These are phyloP conservation scores for Phaenicophaeus curvirostris DNA, from an alignment of 2,797 vertebrate species.

Conservation along the genomic window DNA sequence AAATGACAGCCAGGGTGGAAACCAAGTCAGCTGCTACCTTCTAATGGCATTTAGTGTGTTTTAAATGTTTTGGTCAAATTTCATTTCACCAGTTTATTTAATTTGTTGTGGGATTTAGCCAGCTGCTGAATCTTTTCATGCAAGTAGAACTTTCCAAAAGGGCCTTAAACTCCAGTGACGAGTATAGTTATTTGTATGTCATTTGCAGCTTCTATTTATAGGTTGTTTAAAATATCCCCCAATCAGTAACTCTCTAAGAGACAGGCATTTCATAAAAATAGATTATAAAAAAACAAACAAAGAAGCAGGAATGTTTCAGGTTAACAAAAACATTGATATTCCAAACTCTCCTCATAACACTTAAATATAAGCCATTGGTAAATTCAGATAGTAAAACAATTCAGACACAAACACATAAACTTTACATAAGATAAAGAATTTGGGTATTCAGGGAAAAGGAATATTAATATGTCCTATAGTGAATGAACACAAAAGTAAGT, in stretches of 20 bases:
- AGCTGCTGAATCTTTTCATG: not conserved
- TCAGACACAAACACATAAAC: not conserved
- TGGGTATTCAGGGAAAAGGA: not conserved
- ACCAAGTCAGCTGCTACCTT: not conserved
- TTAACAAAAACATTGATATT: slow-evolving; percentile 17
- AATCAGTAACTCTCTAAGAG: slow-evolving; percentile 39
- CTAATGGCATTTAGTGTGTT: not conserved
- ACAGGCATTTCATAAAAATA: slow-evolving; percentile 43
- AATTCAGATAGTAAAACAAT: not conserved
- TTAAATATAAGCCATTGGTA: not conserved
- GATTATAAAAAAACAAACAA: slow-evolving; percentile 23
- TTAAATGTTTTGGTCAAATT: not conserved
- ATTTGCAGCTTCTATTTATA: slow-evolving; percentile 50
- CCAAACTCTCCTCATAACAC: not conserved
- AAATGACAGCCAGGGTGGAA: not conserved
- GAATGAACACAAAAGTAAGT: not conserved
- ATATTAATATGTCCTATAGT: not conserved
- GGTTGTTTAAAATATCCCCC: slow-evolving; percentile 46
- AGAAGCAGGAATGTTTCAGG: not conserved
- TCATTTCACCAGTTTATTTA: not conserved
- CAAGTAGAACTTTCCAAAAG: slow-evolving; percentile 27
- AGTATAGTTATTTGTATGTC: slow-evolving; percentile 47
- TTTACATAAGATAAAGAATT: not conserved
- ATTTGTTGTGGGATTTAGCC: not conserved
- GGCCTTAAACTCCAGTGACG: not conserved